Percentiles rank a stretch among this genome's conserved stretches.
Conservation (phyloP, 2,797 vertebrate species). For the Silurus lanzhouensis region DNA sequence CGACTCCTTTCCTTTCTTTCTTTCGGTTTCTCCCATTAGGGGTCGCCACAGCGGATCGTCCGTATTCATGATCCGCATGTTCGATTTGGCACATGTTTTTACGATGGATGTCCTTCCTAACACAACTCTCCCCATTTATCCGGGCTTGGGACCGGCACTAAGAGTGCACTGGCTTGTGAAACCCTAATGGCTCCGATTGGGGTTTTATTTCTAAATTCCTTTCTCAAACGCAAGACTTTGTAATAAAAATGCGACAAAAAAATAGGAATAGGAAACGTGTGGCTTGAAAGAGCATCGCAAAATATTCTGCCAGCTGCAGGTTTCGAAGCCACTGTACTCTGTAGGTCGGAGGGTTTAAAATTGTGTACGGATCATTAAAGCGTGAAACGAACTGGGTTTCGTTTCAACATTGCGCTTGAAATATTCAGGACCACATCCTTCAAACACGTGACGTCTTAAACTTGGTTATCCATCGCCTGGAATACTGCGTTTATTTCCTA, state of each 20-base stretch:
- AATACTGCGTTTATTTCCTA: constrained; percentile 19
- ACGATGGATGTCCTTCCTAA: too few relatives aligned
- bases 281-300: neutral
- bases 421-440: neutral
- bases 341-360: neutral
- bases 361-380: neutral
- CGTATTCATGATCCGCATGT: too few relatives aligned
- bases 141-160: too few relatives aligned
- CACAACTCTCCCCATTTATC: too few relatives aligned
- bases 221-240: neutral
- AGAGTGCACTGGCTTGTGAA: too few relatives aligned
- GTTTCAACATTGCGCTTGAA: neutral
- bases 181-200: neutral
- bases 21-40: too few relatives aligned
- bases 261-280: neutral
- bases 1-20: too few relatives aligned
- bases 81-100: too few relatives aligned
- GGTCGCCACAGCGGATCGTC: too few relatives aligned
- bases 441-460: neutral
- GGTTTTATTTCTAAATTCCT: neutral
- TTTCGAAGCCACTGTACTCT: neutral
- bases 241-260: neutral
- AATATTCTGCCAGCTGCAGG: neutral
- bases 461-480: constrained; percentile 2
- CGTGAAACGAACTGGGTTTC: too few relatives aligned